Evolutionary conservation across 2,888 invertebrate genomes (phyloP).

Genomic region (Orthonevra nobilis): DNA sequence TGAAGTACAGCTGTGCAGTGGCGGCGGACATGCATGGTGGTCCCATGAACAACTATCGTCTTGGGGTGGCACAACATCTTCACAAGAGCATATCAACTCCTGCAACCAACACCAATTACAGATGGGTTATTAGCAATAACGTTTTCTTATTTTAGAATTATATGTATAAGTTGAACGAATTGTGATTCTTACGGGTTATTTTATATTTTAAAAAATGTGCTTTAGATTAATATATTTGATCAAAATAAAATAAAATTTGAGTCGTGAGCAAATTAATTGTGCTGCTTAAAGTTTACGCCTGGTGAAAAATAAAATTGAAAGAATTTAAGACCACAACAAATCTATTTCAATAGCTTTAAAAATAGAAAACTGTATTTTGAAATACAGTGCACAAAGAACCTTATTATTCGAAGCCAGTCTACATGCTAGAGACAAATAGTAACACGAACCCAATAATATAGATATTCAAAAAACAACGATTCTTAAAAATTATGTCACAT

Average conservation of each 20-base stretch:
- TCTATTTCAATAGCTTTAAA: too few relatives aligned
- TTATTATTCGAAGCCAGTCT: too few relatives aligned
- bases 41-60: conserved; percentile 71
- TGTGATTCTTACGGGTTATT: conserved; percentile 35
- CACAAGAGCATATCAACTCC: conserved; percentile 85
- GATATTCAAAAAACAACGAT: too few relatives aligned
- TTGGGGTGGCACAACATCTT: conserved; percentile 81
- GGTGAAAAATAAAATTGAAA: too few relatives aligned
- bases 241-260: background rate
- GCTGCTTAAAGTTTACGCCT: too few relatives aligned
- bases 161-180: conserved; percentile 48
- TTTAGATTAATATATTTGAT: conserved; percentile 61
- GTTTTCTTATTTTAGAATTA: conserved; percentile 55
- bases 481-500: too few relatives aligned
- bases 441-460: too few relatives aligned
- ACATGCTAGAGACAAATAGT: too few relatives aligned
- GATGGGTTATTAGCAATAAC: conserved; percentile 73
- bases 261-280: too few relatives aligned
- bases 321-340: too few relatives aligned
- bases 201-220: conserved; percentile 41
- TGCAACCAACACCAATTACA: conserved; percentile 84
- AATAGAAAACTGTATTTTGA: too few relatives aligned
- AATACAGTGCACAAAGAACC: too few relatives aligned
- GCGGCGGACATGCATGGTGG: conserved; percentile 35
- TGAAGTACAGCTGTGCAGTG: conserved; percentile 78